Evolutionary conservation across 2,797 vertebrate species (phyloP).

Genomic region (Cygnus olor): DNA sequence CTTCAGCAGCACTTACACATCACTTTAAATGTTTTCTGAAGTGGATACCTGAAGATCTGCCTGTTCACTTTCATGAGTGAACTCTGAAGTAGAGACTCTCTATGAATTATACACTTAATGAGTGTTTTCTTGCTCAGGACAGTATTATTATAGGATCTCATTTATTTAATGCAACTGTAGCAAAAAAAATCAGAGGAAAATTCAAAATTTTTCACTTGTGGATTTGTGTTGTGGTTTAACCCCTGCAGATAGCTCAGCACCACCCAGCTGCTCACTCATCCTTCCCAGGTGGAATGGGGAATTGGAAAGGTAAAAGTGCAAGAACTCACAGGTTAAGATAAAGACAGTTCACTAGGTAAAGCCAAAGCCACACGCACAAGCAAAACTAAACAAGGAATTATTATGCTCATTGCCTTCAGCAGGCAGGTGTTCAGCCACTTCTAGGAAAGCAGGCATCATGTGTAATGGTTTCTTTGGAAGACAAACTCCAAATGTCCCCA

Average conservation of each 20-base stretch:
- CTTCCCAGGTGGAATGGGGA: too few relatives aligned
- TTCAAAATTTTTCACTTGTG: neutral
- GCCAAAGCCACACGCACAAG: too few relatives aligned
- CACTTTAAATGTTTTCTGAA: neutral
- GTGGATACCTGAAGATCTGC: neutral
- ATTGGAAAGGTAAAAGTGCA: neutral
- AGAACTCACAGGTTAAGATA: neutral
- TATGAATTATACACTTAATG: neutral
- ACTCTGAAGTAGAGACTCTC: neutral
- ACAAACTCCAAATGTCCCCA: neutral
- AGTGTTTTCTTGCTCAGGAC: neutral
- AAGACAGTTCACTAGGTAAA: neutral
- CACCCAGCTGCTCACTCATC: neutral
- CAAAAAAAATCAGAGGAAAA: neutral
- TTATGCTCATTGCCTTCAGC: neutral
- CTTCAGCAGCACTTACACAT: neutral
- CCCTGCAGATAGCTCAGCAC: neutral
- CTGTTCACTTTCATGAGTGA: neutral
- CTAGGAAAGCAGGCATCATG: too few relatives aligned
- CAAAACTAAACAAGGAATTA: too few relatives aligned
- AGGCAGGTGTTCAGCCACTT: too few relatives aligned
- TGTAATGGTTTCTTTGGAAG: neutral
- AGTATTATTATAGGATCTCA: neutral
- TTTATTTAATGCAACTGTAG: neutral
- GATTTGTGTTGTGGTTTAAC: neutral